Percentiles rank a stretch among this genome's conserved stretches.
These are phyloP conservation scores for Furcifer pardalis DNA, from an alignment of 2,797 vertebrate genomes.

Conservation along the genomic window DNA sequence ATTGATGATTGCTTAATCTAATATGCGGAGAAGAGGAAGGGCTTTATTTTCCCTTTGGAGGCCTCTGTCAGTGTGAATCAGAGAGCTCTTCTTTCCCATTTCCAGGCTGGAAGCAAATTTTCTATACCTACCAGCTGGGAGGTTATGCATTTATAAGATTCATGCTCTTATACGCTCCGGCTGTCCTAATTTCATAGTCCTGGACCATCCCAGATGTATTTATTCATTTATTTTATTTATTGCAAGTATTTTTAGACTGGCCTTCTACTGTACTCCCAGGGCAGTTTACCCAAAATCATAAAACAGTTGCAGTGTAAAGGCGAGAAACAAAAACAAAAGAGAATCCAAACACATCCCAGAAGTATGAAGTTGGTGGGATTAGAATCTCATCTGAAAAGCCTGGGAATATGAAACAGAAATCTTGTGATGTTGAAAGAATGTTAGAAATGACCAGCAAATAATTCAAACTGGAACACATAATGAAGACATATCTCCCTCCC, in stretches of 20 bases:
- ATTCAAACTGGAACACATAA: no score
- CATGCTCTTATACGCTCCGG: background rate
- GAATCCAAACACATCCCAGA: background rate
- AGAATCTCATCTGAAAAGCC: no score
- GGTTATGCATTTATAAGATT: background rate
- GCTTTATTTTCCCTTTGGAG: background rate
- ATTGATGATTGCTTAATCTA: no score
- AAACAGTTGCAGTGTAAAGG: background rate
- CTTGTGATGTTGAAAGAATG: no score
- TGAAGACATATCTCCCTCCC: no score
- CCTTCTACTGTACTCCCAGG: background rate
- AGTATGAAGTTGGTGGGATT: no score
- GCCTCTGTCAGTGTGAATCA: background rate
- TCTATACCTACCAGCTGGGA: background rate
- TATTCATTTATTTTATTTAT: slow-evolving; percentile 1
- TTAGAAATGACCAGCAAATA: no score
- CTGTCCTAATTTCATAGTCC: background rate
- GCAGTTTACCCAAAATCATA: background rate
- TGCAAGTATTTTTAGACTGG: background rate
- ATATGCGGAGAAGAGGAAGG: background rate
- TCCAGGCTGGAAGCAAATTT: background rate
- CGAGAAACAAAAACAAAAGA: no score
- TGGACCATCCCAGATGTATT: background rate
- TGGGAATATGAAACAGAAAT: no score
- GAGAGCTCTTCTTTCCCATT: background rate